Percentiles rank a stretch among this genome's conserved stretches.
Evolutionary conservation across 2,888 invertebrate genomes (phyloP).

Genomic region (Ditula angustiorana): DNA sequence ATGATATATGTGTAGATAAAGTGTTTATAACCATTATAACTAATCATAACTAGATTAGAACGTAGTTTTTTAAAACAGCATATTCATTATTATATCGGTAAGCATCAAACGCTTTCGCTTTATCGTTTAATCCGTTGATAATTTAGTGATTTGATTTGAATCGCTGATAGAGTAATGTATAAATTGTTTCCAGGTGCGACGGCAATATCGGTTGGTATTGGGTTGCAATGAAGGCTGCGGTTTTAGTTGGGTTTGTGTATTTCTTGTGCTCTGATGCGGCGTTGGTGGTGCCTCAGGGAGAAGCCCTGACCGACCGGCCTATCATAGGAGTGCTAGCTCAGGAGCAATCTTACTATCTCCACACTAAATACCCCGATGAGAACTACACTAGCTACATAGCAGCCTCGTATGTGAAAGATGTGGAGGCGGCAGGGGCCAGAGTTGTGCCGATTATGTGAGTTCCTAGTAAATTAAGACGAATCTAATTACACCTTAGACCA

Average conservation of each 20-base stretch:
- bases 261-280: conserved; percentile 63
- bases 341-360: conserved; percentile 85
- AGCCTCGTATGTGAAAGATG: conserved; percentile 94
- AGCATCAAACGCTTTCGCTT: not conserved
- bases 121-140: not conserved
- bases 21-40: too few relatives aligned
- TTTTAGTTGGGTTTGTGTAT: conserved; percentile 60
- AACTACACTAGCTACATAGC: conserved; percentile 91
- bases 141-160: not conserved
- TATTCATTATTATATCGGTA: not conserved
- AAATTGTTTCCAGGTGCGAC: not conserved
- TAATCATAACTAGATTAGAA: too few relatives aligned
- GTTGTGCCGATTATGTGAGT: conserved; percentile 93
- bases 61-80: too few relatives aligned
- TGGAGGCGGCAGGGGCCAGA: conserved; percentile 94
- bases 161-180: conserved; percentile 1
- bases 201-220: not conserved
- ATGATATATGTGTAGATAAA: too few relatives aligned
- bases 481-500: too few relatives aligned
- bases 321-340: conserved; percentile 90
- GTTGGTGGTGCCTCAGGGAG: conserved; percentile 52
- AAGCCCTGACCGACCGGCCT: conserved; percentile 78
- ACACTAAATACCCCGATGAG: conserved; percentile 79
- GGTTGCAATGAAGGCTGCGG: conserved; percentile 61
- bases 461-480: too few relatives aligned